These are phyloP conservation scores for Hermaeophaga mercurialis DNA, from an alignment of 2,888 invertebrate species.

Conservation along the genomic window DNA sequence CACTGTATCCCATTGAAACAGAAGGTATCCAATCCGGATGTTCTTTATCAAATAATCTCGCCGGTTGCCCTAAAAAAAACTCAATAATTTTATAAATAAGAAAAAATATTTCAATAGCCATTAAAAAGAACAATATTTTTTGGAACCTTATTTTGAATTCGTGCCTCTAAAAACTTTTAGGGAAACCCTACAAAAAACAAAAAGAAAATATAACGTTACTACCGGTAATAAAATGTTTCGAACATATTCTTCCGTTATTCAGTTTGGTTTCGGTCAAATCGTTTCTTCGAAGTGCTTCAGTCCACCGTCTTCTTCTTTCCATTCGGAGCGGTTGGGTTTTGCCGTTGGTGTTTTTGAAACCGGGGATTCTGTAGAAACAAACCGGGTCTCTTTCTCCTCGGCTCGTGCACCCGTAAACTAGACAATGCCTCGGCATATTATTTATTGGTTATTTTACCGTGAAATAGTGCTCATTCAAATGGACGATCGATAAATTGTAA, in stretches of 20 bases:
- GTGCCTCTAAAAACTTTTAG: too few relatives aligned
- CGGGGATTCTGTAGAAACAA: slow-evolving; percentile 2
- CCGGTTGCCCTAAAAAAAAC: background rate
- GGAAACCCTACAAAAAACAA: too few relatives aligned
- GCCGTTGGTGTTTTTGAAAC: background rate
- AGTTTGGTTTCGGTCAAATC: slow-evolving; percentile 10
- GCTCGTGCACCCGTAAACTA: background rate
- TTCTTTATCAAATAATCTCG: background rate
- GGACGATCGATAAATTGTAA: too few relatives aligned
- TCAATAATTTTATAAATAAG: too few relatives aligned
- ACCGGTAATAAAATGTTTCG: slow-evolving; percentile 8
- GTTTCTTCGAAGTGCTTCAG: background rate
- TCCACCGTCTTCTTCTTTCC: background rate
- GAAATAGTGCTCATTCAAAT: too few relatives aligned
- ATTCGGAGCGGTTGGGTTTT: background rate
- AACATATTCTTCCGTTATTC: slow-evolving; percentile 11
- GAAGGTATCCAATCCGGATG: background rate
- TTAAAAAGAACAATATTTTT: too few relatives aligned
- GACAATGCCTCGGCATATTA: slow-evolving; percentile 10
- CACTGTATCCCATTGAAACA: background rate
- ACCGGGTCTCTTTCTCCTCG: background rate
- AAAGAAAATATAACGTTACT: too few relatives aligned
- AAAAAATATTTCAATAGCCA: too few relatives aligned
- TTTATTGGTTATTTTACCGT: too few relatives aligned
- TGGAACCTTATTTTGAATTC: too few relatives aligned